phyloP scores from a whole-genome alignment of 1,140 invertebrate species.

The Drosophila erecta region DNA sequence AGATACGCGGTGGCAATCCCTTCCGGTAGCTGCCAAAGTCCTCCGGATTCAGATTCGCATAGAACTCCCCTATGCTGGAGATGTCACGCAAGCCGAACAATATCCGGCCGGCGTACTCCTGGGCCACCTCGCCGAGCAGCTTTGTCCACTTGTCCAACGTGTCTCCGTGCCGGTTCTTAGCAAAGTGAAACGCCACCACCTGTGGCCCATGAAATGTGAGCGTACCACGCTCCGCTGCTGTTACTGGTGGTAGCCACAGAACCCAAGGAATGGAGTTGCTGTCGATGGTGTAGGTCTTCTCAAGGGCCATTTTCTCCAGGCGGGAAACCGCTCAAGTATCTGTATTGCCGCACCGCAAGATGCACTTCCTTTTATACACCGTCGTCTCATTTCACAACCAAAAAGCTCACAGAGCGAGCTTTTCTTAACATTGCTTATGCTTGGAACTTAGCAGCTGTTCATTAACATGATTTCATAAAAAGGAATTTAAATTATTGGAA shows the following conservation, averaged over 20 bases:
- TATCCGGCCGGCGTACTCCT: slow-evolving; percentile 33
- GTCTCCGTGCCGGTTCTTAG: slow-evolving; percentile 5
- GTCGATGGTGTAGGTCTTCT: background rate
- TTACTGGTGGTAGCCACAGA: slow-evolving; percentile 16
- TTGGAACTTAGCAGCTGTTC: background rate
- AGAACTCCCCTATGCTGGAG: slow-evolving; percentile 16
- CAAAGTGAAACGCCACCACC: slow-evolving; percentile 44
- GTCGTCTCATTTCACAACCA: slow-evolving; percentile 15
- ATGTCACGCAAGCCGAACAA: slow-evolving; percentile 36
- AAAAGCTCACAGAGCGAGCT: slow-evolving; percentile 16
- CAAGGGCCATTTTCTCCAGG: background rate
- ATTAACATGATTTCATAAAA: background rate
- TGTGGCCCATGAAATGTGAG: background rate
- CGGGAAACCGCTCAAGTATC: background rate
- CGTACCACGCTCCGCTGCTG: background rate
- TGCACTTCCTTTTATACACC: slow-evolving; percentile 6
- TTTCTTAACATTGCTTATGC: slow-evolving; percentile 22
- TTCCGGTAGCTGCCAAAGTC: slow-evolving; percentile 41
- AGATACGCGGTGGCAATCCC: slow-evolving; percentile 40
- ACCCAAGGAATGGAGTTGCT: slow-evolving; percentile 11
- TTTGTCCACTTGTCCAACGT: slow-evolving; percentile 23
- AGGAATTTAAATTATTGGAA: no score
- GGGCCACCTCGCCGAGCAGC: slow-evolving; percentile 15
- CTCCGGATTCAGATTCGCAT: background rate
- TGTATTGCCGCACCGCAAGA: background rate